phyloP scores from a whole-genome alignment of 2,888 invertebrate species.

The Leucophora obtusa region DNA sequence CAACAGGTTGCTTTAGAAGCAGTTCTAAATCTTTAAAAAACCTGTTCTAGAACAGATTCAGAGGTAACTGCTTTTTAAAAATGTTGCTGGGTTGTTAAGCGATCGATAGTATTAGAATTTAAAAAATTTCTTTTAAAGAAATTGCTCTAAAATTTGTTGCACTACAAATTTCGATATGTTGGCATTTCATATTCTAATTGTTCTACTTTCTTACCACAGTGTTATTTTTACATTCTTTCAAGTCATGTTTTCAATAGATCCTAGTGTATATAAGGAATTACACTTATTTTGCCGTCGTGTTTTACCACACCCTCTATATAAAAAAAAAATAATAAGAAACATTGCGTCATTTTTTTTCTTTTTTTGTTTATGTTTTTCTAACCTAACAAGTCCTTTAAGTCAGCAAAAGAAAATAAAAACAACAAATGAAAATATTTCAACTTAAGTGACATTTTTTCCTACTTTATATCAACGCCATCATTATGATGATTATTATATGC shows the following conservation, averaged over 20 bases:
- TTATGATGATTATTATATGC: conserved; percentile 48
- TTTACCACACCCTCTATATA: conserved; percentile 15
- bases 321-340: conserved; percentile 16
- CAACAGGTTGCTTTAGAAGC: no score
- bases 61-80: no score
- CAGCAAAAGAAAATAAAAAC: conserved; percentile 11
- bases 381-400: conserved; percentile 39
- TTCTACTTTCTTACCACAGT: neutral
- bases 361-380: conserved; percentile 14
- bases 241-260: neutral
- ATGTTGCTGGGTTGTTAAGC: no score
- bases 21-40: no score
- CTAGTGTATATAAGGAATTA: conserved; percentile 18
- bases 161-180: no score
- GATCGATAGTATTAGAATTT: no score
- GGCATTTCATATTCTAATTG: no score
- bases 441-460: conserved; percentile 58
- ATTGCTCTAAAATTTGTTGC: no score
- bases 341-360: conserved; percentile 49
- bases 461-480: conserved; percentile 50
- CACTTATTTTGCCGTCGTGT: conserved; percentile 16
- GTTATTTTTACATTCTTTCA: neutral
- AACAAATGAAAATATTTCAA: conserved; percentile 52
- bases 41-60: no score
- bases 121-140: no score